Conservation (phyloP, 2,113 vertebrate genomes). For the Ardeotis arabs region DNA sequence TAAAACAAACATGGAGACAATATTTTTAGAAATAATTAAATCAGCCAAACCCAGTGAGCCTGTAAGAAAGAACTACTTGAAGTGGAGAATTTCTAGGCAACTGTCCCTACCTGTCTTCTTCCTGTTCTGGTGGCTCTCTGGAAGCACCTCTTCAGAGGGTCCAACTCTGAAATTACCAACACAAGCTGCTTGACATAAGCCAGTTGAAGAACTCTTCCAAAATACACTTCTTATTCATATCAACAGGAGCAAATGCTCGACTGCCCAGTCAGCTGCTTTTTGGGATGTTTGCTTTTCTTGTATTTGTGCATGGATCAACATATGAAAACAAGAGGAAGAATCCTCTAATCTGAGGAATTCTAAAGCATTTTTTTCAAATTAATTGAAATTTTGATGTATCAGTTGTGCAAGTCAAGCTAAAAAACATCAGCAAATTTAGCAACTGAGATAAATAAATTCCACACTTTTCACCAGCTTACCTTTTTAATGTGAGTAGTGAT, state of each 20-base stretch:
- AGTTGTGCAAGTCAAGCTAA: not conserved
- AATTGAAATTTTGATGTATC: not conserved
- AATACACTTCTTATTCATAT: not conserved
- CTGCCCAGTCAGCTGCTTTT: not conserved
- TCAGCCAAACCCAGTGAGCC: not conserved
- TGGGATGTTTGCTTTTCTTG: not conserved
- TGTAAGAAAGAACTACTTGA: not conserved
- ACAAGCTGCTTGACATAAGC: not conserved
- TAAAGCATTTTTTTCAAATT: not conserved
- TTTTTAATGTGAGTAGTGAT: accelerated
- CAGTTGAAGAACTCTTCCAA: not conserved
- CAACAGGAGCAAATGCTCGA: accelerated
- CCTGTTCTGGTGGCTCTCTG: not conserved
- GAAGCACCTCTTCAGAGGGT: not conserved
- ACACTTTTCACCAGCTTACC: not conserved
- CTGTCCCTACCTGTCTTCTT: not conserved
- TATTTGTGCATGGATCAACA: not conserved
- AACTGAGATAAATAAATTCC: not conserved
- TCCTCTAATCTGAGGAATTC: not conserved
- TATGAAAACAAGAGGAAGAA: not conserved
- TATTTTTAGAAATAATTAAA: not conserved
- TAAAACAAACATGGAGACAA: not conserved
- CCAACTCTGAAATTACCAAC: not conserved
- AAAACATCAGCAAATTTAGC: not conserved
- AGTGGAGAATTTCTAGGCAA: not conserved